Conservation (phyloP, 2,113 vertebrate genomes). For the Harpagus bidentatus region DNA sequence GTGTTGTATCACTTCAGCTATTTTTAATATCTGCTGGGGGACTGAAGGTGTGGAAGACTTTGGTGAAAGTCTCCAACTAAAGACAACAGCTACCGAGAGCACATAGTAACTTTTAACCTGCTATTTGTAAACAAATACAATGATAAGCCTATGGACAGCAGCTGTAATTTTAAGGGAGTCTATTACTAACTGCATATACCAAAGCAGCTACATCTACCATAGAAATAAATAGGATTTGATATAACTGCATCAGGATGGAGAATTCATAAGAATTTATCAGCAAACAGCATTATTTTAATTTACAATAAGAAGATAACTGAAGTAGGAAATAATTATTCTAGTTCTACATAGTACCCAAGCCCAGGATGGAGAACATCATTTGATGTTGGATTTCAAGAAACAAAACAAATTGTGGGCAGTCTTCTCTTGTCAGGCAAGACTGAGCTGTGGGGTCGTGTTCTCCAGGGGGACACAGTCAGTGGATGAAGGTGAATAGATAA, state of each 20-base stretch:
- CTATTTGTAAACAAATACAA: neutral
- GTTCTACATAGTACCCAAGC: neutral
- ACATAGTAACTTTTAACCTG: neutral
- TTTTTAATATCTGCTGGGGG: neutral
- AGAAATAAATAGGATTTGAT: neutral
- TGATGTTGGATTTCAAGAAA: constrained; percentile 1
- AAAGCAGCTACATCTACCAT: neutral
- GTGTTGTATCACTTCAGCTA: neutral
- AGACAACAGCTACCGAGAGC: neutral
- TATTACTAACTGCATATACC: neutral
- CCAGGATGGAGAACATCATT: neutral
- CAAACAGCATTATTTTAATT: neutral
- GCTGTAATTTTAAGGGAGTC: neutral
- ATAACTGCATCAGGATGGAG: neutral
- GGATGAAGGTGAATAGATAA: neutral
- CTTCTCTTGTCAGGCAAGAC: neutral
- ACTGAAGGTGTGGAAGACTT: neutral
- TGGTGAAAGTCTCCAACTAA: neutral
- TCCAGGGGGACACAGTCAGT: neutral
- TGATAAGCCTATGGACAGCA: neutral
- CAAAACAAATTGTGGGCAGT: neutral
- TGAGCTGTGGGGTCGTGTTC: neutral
- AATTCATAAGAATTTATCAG: neutral
- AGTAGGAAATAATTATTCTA: neutral
- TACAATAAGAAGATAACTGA: neutral